Evolutionary conservation across 2,888 invertebrate genomes (phyloP), one percentile per base, ranked within the genome.

Genomic region (Mystacides longicornis): DNA sequence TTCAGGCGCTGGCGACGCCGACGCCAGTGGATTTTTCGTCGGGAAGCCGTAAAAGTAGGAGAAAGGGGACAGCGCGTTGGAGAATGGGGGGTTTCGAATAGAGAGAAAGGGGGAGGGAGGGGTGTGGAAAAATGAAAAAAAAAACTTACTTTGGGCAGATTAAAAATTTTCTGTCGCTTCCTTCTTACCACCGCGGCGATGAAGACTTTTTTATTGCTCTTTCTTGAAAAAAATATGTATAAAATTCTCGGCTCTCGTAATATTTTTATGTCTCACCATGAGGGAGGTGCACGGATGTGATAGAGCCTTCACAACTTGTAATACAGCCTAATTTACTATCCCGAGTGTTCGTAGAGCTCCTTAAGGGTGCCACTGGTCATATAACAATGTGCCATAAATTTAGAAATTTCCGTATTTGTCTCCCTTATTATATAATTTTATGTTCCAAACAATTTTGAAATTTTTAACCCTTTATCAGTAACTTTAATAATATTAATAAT

Each of bases 111-210:
- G 37, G 27, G 27, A 5, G 16, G 14, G 37, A 37, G 37, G 14
- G 37, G 37, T 37, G n/a, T 37, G 37, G 7, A 7, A 37, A n/a
- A 37, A 37, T 37, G 37, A 37, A 37, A 37, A 37, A 27, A 37
- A 37, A 37, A 37, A 37, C 37, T 37, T 37, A 52, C 52, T 52
- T 47, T 33, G 46, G 47, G 46, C 52, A 52, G 33, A 52, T 52
- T 52, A 47, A 33, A 21, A 45, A 52, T 42, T 47, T 47, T 21
- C 52, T 21, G 33, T 27, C 47, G 31, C 33, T 20, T 52, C 47
- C 37, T 21, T 47, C 37, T 7, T 37, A 16, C 7, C n/a, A 37
- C n/a, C 16, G 16, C 16, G 16, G 16, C 37, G 37, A 37, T 37
- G 37, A 37, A 37, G 37, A 14, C 16, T 37, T 37, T 27, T 37